These are phyloP conservation scores for Megalonaias nervosa DNA, from an alignment of 1,140 invertebrate genomes.

Conservation along the genomic window DNA sequence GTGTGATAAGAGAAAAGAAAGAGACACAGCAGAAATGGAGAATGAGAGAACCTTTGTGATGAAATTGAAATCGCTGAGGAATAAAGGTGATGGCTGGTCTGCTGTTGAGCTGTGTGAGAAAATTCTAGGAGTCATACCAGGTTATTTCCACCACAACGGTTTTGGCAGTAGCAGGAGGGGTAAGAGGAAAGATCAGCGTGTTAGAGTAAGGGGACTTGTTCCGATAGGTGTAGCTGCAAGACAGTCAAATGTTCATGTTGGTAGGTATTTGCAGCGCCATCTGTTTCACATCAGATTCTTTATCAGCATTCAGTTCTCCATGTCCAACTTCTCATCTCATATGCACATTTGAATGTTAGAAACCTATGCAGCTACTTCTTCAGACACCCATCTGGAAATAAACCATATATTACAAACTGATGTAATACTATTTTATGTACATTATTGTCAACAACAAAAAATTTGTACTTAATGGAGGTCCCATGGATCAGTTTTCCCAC, in stretches of 20 bases:
- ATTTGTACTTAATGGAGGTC: no score
- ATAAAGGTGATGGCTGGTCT: not conserved
- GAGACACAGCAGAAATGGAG: not conserved
- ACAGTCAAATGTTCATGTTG: slow-evolving; percentile 25
- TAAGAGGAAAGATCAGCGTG: slow-evolving; percentile 21
- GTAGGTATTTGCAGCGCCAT: slow-evolving; percentile 9
- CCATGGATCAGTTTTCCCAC: no score
- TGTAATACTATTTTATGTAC: no score
- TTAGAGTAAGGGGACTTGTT: slow-evolving; percentile 22
- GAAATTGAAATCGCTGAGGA: slow-evolving; percentile 7
- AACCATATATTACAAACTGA: no score
- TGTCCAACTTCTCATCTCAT: no score
- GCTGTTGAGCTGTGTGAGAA: slow-evolving; percentile 31
- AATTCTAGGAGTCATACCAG: slow-evolving; percentile 28
- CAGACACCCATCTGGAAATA: no score
- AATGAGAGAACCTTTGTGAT: not conserved
- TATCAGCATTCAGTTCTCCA: no score
- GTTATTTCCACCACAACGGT: slow-evolving; percentile 20
- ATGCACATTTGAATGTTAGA: no score
- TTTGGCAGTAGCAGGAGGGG: slow-evolving; percentile 2
- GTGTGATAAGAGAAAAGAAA: slow-evolving; percentile 11
- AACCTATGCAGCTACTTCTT: no score
- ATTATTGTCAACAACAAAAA: no score
- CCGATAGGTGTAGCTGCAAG: slow-evolving; percentile 22
- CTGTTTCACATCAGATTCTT: no score